phyloP scores from a whole-genome alignment of 2,113 vertebrate genomes.

The Mesembrinibis cayennensis region DNA sequence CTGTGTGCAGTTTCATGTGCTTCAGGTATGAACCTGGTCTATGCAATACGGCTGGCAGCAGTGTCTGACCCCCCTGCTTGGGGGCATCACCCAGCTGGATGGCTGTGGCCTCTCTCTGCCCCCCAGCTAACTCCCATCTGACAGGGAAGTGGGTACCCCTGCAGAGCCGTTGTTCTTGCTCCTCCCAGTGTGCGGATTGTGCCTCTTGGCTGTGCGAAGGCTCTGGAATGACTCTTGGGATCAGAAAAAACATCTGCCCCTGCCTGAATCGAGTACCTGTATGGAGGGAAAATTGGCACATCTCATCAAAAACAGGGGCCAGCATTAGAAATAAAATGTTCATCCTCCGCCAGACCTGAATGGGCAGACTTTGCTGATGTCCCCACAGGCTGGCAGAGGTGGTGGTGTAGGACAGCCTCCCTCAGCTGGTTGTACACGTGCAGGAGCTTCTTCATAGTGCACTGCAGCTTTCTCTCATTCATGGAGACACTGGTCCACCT shows the following conservation, averaged over 20 bases:
- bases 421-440: not conserved
- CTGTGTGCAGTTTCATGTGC: not conserved
- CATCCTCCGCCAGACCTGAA: too few species aligned
- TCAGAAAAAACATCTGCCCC: not conserved
- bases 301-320: not conserved
- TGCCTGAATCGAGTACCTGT: fast-evolving
- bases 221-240: not conserved
- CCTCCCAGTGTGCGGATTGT: fast-evolving
- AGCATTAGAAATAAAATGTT: not conserved
- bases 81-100: not conserved
- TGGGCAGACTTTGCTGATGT: not conserved
- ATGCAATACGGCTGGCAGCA: not conserved
- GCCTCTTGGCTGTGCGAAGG: not conserved
- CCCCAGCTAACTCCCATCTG: too few species aligned
- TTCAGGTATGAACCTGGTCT: not conserved
- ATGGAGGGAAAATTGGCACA: not conserved
- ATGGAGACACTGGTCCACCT: not conserved
- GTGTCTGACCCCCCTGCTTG: not conserved
- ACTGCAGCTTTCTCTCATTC: too few species aligned
- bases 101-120: not conserved
- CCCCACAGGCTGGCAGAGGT: not conserved
- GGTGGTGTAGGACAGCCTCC: not conserved
- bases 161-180: too few species aligned
- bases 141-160: not conserved
- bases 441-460: not conserved